Base-by-base conservation (phyloP, 2,888 invertebrate genomes). In the Thecophora atra region DNA sequence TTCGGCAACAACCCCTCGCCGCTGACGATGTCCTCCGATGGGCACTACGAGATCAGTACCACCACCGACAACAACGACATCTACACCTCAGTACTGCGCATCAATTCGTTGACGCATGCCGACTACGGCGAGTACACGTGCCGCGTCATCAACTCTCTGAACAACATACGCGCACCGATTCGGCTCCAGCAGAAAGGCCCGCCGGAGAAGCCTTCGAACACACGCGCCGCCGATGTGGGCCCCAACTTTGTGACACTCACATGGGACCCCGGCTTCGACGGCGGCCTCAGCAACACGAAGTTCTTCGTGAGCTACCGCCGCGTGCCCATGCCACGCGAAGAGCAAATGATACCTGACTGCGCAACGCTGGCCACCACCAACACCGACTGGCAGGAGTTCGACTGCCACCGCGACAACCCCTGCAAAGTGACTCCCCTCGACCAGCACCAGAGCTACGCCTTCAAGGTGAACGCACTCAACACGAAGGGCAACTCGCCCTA, bases 71-170 rank as follows among this genome's bases (percentile, higher is more conserved):
- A 93, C 77, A 94, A 95, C 85, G 96, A 97, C 83, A 91, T 95
- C 1, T 96, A 96, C 85, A 92, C 92, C 5, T 95, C 94, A 73
- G 89, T 94, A 0, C 86, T 97, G 47, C 90, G 81, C 88, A 87
- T 97, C 77, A 91, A 91, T 69, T 91, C 92, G 73, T 90, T 96
- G 19, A 91, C 92, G 62, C 90, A 92, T n/a, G 90, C 92, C 69
- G 96, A 97, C 82, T 97, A 96, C 81, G 97, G 97, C 0, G 95
- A 96, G 73, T 98, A 97, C 86, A 93, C 92, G 71, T 98, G 98
- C 82, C 91, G 93, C 77, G 95, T 95, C 7, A 91, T 92, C 21
- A 98, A 98, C 83, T 90, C 91, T 2, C 88, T 96, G 72, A 97
- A 97, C 19, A 92, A 88, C 68, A 91, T 92, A 54, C 90, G 91